Evolutionary conservation across 2,113 vertebrate species (phyloP).

Genomic region (Caranx ignobilis): DNA sequence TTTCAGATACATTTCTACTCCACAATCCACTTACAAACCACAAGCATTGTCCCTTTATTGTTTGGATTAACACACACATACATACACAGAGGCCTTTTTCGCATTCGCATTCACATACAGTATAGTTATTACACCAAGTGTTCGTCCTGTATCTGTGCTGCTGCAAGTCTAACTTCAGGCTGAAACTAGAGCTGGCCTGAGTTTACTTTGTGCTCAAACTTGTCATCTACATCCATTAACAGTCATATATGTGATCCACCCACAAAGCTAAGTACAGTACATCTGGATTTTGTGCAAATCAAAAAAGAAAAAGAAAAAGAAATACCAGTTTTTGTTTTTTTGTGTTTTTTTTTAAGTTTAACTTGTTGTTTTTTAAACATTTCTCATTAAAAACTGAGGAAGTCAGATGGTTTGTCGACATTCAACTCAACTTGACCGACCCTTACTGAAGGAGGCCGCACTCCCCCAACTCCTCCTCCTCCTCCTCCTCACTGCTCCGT

Average conservation of each 20-base stretch:
- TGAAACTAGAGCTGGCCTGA: constrained; percentile 30
- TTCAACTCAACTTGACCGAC: constrained; percentile 37
- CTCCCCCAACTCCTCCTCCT: not conserved
- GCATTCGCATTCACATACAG: constrained; percentile 38
- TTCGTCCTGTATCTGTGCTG: constrained; percentile 39
- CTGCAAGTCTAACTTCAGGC: constrained; percentile 33
- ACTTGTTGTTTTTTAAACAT: constrained; percentile 12
- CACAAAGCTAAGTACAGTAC: constrained; percentile 78
- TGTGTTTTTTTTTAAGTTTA: constrained; percentile 13
- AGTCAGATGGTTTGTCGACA: constrained; percentile 46
- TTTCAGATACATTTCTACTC: constrained; percentile 34
- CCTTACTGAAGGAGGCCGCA: constrained; percentile 1
- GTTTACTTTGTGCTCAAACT: constrained; percentile 68
- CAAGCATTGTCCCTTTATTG: constrained; percentile 22
- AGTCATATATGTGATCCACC: constrained; percentile 66
- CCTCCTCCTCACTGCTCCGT: constrained; percentile 17
- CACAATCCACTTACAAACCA: constrained; percentile 25
- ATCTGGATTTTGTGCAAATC: constrained; percentile 78
- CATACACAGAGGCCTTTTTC: not conserved
- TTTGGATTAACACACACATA: constrained; percentile 23
- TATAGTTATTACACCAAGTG: constrained; percentile 15
- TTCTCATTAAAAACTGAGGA: constrained; percentile 41
- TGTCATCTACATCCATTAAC: constrained; percentile 57
- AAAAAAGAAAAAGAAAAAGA: constrained; percentile 42
- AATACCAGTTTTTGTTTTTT: constrained; percentile 32